Evolutionary conservation across 1,140 invertebrate species (phyloP).

Genomic region (Cyclina sinensis): DNA sequence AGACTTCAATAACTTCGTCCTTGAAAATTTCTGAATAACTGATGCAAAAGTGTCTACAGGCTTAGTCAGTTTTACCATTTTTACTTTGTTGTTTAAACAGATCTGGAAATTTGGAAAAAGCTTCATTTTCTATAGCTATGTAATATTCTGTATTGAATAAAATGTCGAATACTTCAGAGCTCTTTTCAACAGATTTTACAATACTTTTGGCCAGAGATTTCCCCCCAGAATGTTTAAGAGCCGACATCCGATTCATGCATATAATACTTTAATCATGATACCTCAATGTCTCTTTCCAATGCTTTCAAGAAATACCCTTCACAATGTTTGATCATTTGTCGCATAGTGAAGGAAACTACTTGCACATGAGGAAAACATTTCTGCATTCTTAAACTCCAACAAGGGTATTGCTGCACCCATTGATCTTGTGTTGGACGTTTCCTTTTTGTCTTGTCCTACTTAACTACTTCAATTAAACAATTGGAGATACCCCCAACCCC

Average conservation of each 20-base stretch:
- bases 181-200: too few relatives aligned
- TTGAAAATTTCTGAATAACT: too few relatives aligned
- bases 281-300: not conserved
- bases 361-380: not conserved
- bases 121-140: slow-evolving; percentile 43
- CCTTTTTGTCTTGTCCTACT: not conserved
- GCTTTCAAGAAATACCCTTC: not conserved
- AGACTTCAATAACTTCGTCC: too few relatives aligned
- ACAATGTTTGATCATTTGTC: slow-evolving; percentile 22
- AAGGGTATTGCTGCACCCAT: not conserved
- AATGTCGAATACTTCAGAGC: not conserved
- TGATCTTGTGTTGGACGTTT: not conserved
- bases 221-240: not conserved
- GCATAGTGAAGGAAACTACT: not conserved
- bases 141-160: slow-evolving; percentile 36
- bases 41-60: too few relatives aligned
- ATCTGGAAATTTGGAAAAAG: slow-evolving; percentile 16
- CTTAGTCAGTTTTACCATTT: slow-evolving; percentile 10
- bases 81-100: slow-evolving; percentile 1
- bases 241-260: not conserved
- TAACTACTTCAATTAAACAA: not conserved
- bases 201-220: slow-evolving; percentile 26
- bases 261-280: slow-evolving; percentile 13
- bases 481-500: too few relatives aligned
- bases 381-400: not conserved